Evolutionary conservation across 1,140 invertebrate species (phyloP).

Genomic region (Linepithema humile): DNA sequence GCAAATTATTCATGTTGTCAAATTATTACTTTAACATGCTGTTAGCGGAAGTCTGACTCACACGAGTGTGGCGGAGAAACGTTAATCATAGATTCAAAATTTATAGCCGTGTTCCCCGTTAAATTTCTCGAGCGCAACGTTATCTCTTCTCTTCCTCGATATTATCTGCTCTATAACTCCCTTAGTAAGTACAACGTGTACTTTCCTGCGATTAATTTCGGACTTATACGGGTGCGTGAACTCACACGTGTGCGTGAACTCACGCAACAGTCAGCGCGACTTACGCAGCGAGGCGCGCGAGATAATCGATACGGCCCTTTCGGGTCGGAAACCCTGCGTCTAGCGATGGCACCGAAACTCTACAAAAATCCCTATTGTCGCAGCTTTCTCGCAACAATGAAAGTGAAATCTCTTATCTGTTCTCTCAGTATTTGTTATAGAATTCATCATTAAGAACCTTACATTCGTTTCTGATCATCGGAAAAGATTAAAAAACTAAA

Average conservation of each 20-base stretch:
- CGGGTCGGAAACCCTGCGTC: conserved; percentile 14
- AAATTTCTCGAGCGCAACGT: not conserved
- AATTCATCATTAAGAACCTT: not conserved
- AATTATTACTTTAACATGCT: not conserved
- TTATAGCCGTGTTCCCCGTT: not conserved
- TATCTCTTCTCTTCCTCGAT: not conserved
- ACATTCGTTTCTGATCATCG: not conserved
- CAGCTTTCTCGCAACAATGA: not conserved
- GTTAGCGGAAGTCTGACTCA: not conserved
- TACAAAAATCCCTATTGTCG: not conserved
- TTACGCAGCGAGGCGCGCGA: conserved; percentile 20
- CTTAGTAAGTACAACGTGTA: not conserved
- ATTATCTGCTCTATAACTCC: not conserved
- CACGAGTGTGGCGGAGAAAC: not conserved
- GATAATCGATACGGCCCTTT: conserved; percentile 54
- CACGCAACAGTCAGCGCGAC: conserved; percentile 7
- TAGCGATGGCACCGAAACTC: conserved; percentile 47
- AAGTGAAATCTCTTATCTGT: not conserved
- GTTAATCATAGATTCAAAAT: conserved; percentile 2
- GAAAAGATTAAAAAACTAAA: not conserved
- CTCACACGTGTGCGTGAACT: not conserved
- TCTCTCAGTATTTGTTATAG: not conserved
- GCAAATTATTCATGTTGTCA: not conserved
- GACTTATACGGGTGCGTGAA: not conserved
- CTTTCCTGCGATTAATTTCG: conserved; percentile 24